Evolutionary conservation across 2,113 vertebrate species (phyloP), one percentile per base, ranked within the genome.

Genomic region (Carollia perspicillata): DNA sequence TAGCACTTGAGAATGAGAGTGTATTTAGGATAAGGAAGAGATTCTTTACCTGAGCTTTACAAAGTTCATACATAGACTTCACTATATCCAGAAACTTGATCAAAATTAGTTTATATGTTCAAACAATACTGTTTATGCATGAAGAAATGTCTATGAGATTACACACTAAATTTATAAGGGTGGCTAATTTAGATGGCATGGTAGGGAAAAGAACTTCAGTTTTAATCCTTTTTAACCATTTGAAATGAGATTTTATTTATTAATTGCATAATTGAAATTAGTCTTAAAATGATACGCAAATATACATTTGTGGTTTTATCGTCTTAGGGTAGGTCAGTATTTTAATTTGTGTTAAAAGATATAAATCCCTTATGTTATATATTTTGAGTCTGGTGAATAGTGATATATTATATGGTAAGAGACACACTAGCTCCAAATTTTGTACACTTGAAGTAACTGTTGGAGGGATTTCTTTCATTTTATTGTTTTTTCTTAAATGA

Each of bases 401-500:
- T 22, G 8, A 37, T 80, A 3, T 30, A 37, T 75, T 89, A 49
- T n/a, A 33, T 85, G 23, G 28, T 91, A 17, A 87, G 23, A 90
- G 60, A 92, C 4, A 79, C 0, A 26, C 17, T 53, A 33, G 10
- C 30, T 93, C 91, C 81, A 91, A 86, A 58, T 72, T 91, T 16
- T 51, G 3, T 68, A 78, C 3, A 71, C 66, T 40, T 81, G 33
- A 71, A 77, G 42, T 84, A 66, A 89, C 9, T 86, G 2, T 66
- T 68, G 60, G 28, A 37, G 8, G 2, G 14, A 5, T 86, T 79
- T 53, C 2, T 84, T 95, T 77, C 6, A 60, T 18, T 81, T 89
- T 86, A 33, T 89, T 72, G 22, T 69, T 84, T 69, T 90, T 93
- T 93, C 65, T 69, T 68, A 94, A 90, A 84, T 40, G 55, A 66